These are phyloP conservation scores for Naso thynnoides DNA, from an alignment of 2,797 vertebrate species.

Conservation along the genomic window DNA sequence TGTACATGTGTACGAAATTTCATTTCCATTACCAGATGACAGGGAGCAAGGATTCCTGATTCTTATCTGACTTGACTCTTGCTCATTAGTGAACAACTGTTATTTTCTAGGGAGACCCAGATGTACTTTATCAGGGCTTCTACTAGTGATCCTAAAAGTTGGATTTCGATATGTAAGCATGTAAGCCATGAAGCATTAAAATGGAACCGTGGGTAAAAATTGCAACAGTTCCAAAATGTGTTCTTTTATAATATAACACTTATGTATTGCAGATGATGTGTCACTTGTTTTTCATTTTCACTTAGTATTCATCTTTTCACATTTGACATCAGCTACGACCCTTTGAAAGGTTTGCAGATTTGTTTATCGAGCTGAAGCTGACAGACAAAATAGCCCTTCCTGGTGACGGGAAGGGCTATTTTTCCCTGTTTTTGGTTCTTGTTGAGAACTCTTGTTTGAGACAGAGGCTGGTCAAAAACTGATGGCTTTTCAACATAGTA, in stretches of 20 bases:
- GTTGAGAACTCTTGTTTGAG: constrained; percentile 44
- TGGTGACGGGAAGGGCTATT: constrained; percentile 36
- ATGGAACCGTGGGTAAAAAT: constrained; percentile 6
- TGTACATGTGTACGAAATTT: too few species aligned
- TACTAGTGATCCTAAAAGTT: not conserved
- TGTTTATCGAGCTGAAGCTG: constrained; percentile 34
- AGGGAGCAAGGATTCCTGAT: not conserved
- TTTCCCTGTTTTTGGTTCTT: constrained; percentile 37
- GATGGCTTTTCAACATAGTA: constrained; percentile 59
- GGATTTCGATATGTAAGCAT: not conserved
- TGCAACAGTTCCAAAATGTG: not conserved
- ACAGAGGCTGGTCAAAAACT: constrained; percentile 32
- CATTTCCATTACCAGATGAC: constrained; percentile 4
- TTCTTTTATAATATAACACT: constrained; percentile 9
- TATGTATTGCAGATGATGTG: constrained; percentile 19
- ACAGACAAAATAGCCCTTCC: constrained; percentile 33
- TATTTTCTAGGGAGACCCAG: not conserved
- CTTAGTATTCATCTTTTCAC: constrained; percentile 21
- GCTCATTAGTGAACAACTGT: not conserved
- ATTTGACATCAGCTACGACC: constrained; percentile 8
- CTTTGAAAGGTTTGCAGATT: constrained; percentile 1
- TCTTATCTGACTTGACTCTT: not conserved
- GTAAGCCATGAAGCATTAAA: constrained; percentile 11
- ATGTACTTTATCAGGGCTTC: constrained; percentile 1
- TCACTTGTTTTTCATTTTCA: constrained; percentile 27